phyloP scores from a whole-genome alignment of 2,797 vertebrate species.

The Phataginus tricuspis region DNA sequence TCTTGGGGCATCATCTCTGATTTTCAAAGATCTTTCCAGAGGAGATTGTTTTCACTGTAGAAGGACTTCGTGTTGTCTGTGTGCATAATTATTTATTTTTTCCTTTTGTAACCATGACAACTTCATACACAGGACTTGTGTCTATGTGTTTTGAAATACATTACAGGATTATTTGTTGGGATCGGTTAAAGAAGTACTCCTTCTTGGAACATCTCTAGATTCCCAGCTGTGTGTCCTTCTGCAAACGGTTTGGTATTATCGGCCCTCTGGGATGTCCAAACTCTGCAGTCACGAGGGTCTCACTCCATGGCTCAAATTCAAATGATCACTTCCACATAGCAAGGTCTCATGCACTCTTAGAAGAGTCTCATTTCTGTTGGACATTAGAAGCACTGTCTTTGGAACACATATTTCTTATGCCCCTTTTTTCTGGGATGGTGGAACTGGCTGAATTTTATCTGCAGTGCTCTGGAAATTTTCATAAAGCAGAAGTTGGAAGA shows the following conservation, averaged over 20 bases:
- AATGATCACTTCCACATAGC: neutral
- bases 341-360: neutral
- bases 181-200: neutral
- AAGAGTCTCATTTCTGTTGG: neutral
- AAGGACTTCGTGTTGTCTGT: neutral
- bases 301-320: neutral
- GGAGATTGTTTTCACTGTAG: neutral
- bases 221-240: neutral
- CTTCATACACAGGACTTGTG: neutral
- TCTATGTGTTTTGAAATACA: constrained; percentile 16
- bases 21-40: neutral
- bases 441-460: neutral
- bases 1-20: neutral
- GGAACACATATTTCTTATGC: neutral
- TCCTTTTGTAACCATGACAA: constrained; percentile 50
- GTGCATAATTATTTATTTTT: constrained; percentile 39
- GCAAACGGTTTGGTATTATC: neutral
- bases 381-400: neutral
- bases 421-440: neutral
- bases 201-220: neutral
- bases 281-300: neutral
- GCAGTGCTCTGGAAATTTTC: neutral
- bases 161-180: neutral
- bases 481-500: neutral
- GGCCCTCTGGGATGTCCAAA: neutral